Percentiles rank a stretch among this genome's conserved stretches.
phyloP scores from a whole-genome alignment of 2,113 vertebrate genomes.

The Mastomys natalensis region DNA sequence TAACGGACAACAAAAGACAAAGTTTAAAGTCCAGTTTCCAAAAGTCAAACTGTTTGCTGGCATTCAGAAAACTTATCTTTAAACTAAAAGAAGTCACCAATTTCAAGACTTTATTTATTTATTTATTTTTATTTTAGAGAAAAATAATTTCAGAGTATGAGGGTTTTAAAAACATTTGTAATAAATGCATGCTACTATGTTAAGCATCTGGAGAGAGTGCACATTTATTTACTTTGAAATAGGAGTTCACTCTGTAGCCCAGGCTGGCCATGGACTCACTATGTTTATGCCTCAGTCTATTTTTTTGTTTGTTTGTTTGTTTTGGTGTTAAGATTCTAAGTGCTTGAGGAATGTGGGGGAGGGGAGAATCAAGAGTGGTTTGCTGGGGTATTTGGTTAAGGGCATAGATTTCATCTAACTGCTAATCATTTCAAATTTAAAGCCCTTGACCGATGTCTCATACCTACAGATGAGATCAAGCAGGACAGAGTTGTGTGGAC shows the following conservation, averaged over 20 bases:
- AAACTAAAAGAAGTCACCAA: background rate
- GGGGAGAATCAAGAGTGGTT: background rate
- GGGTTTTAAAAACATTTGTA: background rate
- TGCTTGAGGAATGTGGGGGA: background rate
- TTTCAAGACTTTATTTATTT: background rate
- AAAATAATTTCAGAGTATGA: background rate
- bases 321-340: background rate
- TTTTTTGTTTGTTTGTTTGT: too few species aligned
- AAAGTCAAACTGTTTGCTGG: background rate
- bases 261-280: background rate
- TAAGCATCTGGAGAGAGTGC: background rate
- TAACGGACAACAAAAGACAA: background rate
- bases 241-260: background rate
- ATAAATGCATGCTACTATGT: background rate
- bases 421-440: background rate
- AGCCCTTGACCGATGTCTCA: background rate
- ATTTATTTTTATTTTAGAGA: background rate
- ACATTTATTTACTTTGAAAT: background rate
- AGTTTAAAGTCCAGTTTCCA: background rate
- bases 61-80: background rate
- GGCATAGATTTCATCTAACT: background rate
- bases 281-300: background rate
- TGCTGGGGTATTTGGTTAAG: background rate
- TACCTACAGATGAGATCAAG: background rate
- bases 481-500: background rate